These are phyloP conservation scores for Pseudotriccus pelzelni DNA, from an alignment of 2,797 vertebrate genomes.

Conservation along the genomic window DNA sequence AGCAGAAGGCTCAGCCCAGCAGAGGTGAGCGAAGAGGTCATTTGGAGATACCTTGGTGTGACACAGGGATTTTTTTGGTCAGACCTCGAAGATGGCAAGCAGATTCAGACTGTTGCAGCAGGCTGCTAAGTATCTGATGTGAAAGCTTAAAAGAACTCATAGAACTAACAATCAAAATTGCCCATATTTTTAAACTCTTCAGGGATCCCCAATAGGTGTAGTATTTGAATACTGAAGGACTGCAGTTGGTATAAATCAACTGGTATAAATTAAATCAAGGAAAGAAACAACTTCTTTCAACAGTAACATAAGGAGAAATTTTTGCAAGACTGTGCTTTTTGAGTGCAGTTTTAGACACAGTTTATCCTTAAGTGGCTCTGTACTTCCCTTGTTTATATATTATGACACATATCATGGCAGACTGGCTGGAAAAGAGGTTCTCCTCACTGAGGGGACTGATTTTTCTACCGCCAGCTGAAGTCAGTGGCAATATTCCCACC, in stretches of 20 bases:
- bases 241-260: not conserved
- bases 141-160: not conserved
- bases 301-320: not conserved
- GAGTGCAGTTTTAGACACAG: not conserved
- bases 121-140: not conserved
- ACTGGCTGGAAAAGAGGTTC: not conserved
- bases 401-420: not conserved
- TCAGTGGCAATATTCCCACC: not conserved
- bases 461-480: not conserved
- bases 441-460: not conserved
- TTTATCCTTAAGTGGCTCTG: not conserved
- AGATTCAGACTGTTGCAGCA: not conserved
- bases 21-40: not conserved
- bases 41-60: not conserved
- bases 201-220: not conserved
- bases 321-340: not conserved
- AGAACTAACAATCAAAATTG: not conserved
- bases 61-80: not conserved
- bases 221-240: not conserved
- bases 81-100: not conserved
- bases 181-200: not conserved
- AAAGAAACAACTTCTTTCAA: not conserved
- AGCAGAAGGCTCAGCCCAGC: not conserved
- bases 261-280: not conserved
- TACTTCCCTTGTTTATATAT: not conserved